phyloP scores from a whole-genome alignment of 2,888 invertebrate genomes.

The Tipula vernalis region DNA sequence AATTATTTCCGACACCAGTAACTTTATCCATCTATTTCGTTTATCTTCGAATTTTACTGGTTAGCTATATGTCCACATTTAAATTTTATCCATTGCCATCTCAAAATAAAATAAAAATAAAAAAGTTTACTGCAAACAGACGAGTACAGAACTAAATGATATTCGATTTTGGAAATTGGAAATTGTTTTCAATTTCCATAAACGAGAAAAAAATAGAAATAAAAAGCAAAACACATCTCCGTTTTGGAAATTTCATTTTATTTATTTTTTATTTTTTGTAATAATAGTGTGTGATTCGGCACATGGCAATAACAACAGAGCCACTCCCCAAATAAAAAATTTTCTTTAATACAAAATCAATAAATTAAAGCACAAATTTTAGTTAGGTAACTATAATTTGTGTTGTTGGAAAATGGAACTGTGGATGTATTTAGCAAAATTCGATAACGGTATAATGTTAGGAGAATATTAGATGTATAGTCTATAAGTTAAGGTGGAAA shows the following conservation, averaged over 20 bases:
- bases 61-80: neutral
- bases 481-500: no score
- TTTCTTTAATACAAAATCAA: neutral
- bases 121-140: neutral
- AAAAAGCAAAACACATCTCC: neutral
- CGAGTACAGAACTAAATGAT: neutral
- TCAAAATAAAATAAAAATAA: neutral
- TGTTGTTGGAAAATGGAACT: no score
- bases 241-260: neutral
- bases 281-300: neutral
- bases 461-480: no score
- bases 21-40: neutral
- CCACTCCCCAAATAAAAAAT: neutral
- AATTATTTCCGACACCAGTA: neutral
- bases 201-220: neutral
- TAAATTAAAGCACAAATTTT: neutral
- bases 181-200: neutral
- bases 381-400: neutral
- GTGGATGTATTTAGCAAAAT: no score
- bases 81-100: neutral
- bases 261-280: neutral
- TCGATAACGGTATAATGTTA: no score
- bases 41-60: neutral
- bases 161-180: neutral
- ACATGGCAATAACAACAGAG: neutral